Evolutionary conservation across 2,888 invertebrate species (phyloP), one percentile per base, ranked within the genome.

Genomic region (Biston betularia): DNA sequence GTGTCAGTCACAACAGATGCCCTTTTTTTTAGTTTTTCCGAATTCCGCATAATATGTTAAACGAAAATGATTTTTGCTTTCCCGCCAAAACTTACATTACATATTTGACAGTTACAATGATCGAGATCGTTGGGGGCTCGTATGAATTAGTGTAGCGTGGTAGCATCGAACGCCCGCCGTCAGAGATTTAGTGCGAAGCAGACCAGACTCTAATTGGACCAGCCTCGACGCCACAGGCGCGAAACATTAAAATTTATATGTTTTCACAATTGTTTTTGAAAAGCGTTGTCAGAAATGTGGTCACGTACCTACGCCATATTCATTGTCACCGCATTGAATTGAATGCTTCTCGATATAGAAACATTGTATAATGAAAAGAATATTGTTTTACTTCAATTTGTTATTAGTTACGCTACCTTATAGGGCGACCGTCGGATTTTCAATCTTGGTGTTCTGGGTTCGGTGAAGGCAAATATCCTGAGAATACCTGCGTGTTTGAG

Each of bases 131-230:
- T 87, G 87, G 88, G 84, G 83, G 85, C 80, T 59, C 82, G 83
- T 88, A 91, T 92, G 93, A 93, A 93, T 93, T 93, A 92, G 93
- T 93, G 93, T 92, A 93, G 90, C 88, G 75, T 89, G 87, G 93
- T 92, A 93, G 93, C 67, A 55, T 60, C 40, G 53, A 34, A 46
- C 50, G 50, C 93, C 80, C 45, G 50, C 93, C 80, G 75, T 67
- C 75, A 75, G 85, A 93, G 93, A 93, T 93, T 93, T 93, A 93
- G 87, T 90, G 88, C 88, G 80, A 87, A 86, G 85, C 85, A 81
- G 82, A 82, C 82, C 80, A 77, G 79, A 79, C 84, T 87, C 93
- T 93, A 93, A 93, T 93, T 93, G 93, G 90, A 89, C 88, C 83
- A 84, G 86, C 88, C 87, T 86, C 87, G 84, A 84, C 81, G 92